phyloP scores from a whole-genome alignment of 2,113 vertebrate genomes.

The Pholis gunnellus region DNA sequence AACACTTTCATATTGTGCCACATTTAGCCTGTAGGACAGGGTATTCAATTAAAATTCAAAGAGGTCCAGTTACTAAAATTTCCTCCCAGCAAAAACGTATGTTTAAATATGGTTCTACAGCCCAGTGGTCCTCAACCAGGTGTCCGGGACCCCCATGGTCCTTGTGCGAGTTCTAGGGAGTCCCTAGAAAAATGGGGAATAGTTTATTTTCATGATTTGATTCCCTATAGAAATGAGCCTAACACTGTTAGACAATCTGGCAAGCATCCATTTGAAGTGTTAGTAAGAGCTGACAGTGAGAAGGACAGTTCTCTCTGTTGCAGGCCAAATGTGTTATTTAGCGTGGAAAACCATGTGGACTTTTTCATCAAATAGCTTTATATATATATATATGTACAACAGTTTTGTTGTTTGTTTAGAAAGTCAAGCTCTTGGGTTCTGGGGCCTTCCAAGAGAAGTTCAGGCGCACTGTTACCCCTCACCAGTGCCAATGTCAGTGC shows the following conservation, averaged over 20 bases:
- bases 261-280: not conserved
- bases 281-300: not conserved
- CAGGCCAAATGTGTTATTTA: not conserved
- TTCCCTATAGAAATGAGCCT: not conserved
- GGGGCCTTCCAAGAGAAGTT: conserved; percentile 38
- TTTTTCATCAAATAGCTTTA: not conserved
- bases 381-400: not conserved
- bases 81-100: not conserved
- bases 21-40: not conserved
- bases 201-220: not conserved
- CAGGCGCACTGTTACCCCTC: conserved; percentile 45
- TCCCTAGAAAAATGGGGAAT: not conserved
- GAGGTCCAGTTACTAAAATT: not conserved
- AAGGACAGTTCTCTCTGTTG: not conserved
- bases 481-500: conserved; percentile 65
- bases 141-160: too few relatives aligned
- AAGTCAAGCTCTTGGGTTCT: conserved; percentile 11
- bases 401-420: not conserved
- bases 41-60: not conserved
- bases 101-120: not conserved
- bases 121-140: too few relatives aligned
- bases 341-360: not conserved
- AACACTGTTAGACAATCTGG: not conserved
- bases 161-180: not conserved
- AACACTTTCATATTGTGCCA: not conserved